Base-by-base conservation (phyloP, 2,888 invertebrate genomes). In the Sphinx pinastri region DNA sequence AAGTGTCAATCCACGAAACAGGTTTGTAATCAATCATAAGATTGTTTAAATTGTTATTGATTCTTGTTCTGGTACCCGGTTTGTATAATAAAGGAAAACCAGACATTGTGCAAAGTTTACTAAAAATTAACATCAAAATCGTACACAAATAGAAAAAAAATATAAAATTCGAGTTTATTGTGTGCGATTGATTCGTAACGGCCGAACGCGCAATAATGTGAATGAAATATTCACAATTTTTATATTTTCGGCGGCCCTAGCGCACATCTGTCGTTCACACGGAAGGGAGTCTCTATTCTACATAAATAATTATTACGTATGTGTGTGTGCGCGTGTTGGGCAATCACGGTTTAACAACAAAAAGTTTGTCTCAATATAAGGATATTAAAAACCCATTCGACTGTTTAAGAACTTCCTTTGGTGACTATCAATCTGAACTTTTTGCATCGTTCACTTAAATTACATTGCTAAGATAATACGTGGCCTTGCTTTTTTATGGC, bases 11-110 rank as follows among this genome's bases (percentile, higher is more conserved):
- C 88, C 81, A 79, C 79, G 84, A 92, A 94, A 94, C 94, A 80
- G 91, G 94, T 93, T 93, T 91, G 86, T 84, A 93, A 94, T 94
- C 94, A 93, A 94, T 94, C 93, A 94, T 80, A 90, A 92, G 92
- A 91, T 91, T 93, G 93, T 92, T 92, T 84, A 81, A 82, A 79
- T 82, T 77, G 82, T 81, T 87, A 88, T 88, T 86, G 91, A 86
- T 88, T 87, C 89, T 88, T 88, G 89, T 89, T 89, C 87, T 87
- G 88, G 84, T 87, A 90, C 90, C 90, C 88, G 87, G 90, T 81
- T 81, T 79, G 82, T 88, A 82, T 82, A 79, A 84, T 84, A 81
- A 83, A 81, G 81, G 78, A 77, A 89, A 90, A 92, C 90, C 88
- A 89, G 89, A 89, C 82, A 83, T 84, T 84, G 85, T 83, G 85